Base-by-base conservation (phyloP, 2,797 vertebrate species). In the Podarcis lilfordi region DNA sequence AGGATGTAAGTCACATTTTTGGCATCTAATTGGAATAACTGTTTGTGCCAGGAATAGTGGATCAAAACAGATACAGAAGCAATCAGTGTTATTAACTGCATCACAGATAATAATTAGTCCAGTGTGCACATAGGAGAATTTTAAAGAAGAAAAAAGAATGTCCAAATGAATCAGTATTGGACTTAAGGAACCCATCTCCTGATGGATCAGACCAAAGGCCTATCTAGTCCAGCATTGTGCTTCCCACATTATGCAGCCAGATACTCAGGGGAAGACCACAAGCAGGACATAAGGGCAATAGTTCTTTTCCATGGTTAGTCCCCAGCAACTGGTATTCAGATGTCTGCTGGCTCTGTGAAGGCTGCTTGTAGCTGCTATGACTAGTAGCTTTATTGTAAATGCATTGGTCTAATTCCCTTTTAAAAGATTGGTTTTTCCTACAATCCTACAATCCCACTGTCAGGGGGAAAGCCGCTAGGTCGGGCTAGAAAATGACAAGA, bases 11-110 rank as follows among this genome's bases (percentile, higher is more conserved):
- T 29, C 72, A 84, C 55, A 84, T 90, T 93, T 93, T 40, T 83
- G 88, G 77, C 55, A n/a, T 82, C 74, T 93, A 89, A 92, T 23
- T 92, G 86, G 75, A 92, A 87, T 9, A 23, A 93, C n/a, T 78
- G 83, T 45, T 92, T 84, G 76, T 80, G 89, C 81, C 0, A 2
- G 86, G 69, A 81, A 68, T 0, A 0, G 59, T 0, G 0, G 76
- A 43, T 0, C 0, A 23, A 69, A 77, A 81, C 74, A 27, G 74
- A 35, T 8, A 37, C 2, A 66, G 84, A 68, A 89, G 85, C 85
- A 93, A 82, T 11, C 75, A 87, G 68, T 0, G 0, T 79, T 83
- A 69, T 89, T 90, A 89, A 90, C 78, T 92, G 85, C 85, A 87
- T 75, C 40, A 35, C 0, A 0, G 0, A 1, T 8, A 32, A 77